These are phyloP conservation scores for Bombus superbus DNA, from an alignment of 1,140 invertebrate species.

Conservation along the genomic window DNA sequence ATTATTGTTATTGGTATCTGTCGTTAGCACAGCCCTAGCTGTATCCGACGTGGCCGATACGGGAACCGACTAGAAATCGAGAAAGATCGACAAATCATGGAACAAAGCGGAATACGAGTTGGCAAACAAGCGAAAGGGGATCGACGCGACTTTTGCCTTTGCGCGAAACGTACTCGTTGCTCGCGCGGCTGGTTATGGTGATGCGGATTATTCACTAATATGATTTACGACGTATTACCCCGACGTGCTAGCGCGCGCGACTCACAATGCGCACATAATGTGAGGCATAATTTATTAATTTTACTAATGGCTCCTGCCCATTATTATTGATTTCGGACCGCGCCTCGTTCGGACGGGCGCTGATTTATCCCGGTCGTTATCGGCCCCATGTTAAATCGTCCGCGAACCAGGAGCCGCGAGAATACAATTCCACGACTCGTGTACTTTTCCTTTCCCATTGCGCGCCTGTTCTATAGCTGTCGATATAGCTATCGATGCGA, in stretches of 20 bases:
- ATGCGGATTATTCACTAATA: slow-evolving; percentile 84
- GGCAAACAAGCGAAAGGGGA: not conserved
- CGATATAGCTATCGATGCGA: slow-evolving; percentile 31
- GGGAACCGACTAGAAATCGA: not conserved
- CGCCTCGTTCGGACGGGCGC: slow-evolving; percentile 77
- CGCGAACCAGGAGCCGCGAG: slow-evolving; percentile 69
- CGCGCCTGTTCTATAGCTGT: slow-evolving; percentile 28
- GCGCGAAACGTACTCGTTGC: slow-evolving; percentile 65
- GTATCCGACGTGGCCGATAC: not conserved
- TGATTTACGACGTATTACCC: slow-evolving; percentile 82
- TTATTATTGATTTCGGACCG: slow-evolving; percentile 83
- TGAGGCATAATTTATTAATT: slow-evolving; percentile 84
- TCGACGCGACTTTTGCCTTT: slow-evolving; percentile 66
- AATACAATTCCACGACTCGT: slow-evolving; percentile 66
- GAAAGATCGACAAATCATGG: not conserved
- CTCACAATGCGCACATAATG: slow-evolving; percentile 83
- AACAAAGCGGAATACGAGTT: not conserved
- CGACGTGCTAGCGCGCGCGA: slow-evolving; percentile 71
- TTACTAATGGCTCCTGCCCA: slow-evolving; percentile 83
- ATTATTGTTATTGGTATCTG: not conserved
- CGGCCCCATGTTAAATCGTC: slow-evolving; percentile 76
- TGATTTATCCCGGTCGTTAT: slow-evolving; percentile 80
- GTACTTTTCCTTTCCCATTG: slow-evolving; percentile 65
- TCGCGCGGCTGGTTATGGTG: slow-evolving; percentile 76
- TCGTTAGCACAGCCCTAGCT: not conserved